Base-by-base conservation (phyloP, 1,140 invertebrate genomes). In the Macrocentrus cingulum region DNA sequence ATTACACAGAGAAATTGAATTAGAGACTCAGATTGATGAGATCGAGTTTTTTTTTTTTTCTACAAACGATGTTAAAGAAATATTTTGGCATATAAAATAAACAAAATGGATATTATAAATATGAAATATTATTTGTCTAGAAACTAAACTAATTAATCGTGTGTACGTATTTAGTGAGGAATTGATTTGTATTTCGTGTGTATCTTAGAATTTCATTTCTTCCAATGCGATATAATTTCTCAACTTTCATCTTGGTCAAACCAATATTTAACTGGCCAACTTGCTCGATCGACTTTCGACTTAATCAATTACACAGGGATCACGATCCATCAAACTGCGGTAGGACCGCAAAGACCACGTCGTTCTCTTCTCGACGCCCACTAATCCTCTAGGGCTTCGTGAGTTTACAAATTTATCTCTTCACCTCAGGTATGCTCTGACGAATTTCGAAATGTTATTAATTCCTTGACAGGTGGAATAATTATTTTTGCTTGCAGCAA, bases 261-360 rank as follows among this genome's bases (percentile, higher is more conserved):
- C 7, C 4, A 13, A 39, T 39, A 39, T 23, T 20, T n/a, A 15
- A 5, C 16, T 13, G 39, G 20, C n/a, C 46, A 9, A 41, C 15
- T 8, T 37, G 36, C n/a, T n/a, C 46, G 59, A 60, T 60, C 46
- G 59, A 60, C 36, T 55, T 56, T 45, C 52, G 53, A 55, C 51
- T 56, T 56, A 61, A 61, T 61, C 53, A 61, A 61, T 60, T 61
- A 61, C 37, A 37, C 36, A 39, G 41, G 41, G 29, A 61, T 56
- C 53, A 52, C 53, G 54, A 61, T 61, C 45, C 54, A 61, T 56
- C 59, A 56, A 25, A 48, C 45, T 37, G 37, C n/a, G 41, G 23
- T 42, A 25, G 39, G 29, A 13, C 36, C 50, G 32, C 36, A 52
- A 19, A 23, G 48, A 32, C 25, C 50, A 41, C 19, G 4, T 18